These are phyloP conservation scores for Siniperca obscura DNA, from an alignment of 2,797 vertebrate genomes.

Conservation along the genomic window DNA sequence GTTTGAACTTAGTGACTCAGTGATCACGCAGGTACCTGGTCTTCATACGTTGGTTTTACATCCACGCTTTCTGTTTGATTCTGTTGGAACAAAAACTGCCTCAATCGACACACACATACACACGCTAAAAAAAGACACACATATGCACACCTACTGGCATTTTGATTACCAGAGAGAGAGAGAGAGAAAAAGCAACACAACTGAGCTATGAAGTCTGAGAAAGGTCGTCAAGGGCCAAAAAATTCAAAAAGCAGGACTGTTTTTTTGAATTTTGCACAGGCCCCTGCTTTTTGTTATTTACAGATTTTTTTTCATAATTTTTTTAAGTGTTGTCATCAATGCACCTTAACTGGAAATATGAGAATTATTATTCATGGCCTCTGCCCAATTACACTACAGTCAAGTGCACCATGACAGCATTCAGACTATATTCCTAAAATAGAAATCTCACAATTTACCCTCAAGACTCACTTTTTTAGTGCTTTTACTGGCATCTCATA, in stretches of 20 bases:
- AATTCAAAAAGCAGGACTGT: neutral
- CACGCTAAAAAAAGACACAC: neutral
- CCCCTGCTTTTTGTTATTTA: neutral
- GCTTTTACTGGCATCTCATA: neutral
- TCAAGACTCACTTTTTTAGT: neutral
- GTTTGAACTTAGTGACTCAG: neutral
- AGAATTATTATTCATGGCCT: neutral
- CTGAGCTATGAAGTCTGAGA: neutral
- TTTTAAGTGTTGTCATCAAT: neutral
- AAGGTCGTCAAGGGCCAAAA: neutral
- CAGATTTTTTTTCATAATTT: neutral
- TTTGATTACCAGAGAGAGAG: neutral
- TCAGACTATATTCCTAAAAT: neutral
- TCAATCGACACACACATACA: neutral
- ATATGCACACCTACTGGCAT: neutral
- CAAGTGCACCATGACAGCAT: neutral
- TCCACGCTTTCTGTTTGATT: slow-evolving; percentile 7
- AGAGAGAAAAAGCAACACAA: neutral
- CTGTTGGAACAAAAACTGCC: slow-evolving; percentile 7
- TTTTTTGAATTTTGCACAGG: neutral
- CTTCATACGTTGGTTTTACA: neutral
- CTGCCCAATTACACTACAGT: neutral
- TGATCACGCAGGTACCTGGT: neutral
- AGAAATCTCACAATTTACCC: neutral
- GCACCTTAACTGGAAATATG: neutral